Conservation (phyloP, 2,888 invertebrate genomes). For the Augiades crinisus region DNA sequence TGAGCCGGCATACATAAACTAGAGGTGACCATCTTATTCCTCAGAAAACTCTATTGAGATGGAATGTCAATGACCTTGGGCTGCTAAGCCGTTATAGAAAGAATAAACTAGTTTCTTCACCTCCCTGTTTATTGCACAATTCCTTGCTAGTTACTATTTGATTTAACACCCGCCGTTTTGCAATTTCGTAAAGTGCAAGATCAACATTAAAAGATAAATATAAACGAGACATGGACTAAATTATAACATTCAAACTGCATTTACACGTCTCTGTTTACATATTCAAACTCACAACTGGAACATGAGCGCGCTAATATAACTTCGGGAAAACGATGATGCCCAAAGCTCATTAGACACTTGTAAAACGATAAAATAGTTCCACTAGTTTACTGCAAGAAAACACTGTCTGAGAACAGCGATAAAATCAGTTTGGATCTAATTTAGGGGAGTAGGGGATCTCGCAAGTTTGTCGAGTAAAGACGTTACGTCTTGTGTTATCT, state of each 20-base stretch:
- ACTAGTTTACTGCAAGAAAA: constrained; percentile 38
- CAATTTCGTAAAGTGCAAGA: no score
- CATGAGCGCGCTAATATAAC: constrained; percentile 57
- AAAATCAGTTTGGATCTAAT: constrained; percentile 29
- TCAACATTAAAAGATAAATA: no score
- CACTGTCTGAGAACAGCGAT: constrained; percentile 33
- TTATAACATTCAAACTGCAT: not conserved
- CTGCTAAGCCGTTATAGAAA: no score
- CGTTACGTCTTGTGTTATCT: constrained; percentile 7
- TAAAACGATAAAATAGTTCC: constrained; percentile 62
- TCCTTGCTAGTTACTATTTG: no score
- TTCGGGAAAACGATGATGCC: constrained; percentile 53
- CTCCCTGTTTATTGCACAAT: no score
- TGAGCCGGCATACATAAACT: no score
- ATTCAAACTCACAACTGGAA: constrained; percentile 44
- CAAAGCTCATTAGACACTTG: constrained; percentile 62
- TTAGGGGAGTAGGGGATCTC: constrained; percentile 23
- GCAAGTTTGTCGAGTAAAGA: constrained; percentile 24
- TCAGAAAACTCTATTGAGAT: no score
- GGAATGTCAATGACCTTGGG: no score
- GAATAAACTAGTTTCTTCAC: no score
- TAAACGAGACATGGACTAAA: not conserved
- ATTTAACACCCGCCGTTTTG: no score
- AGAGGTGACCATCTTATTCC: no score
- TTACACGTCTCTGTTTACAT: not conserved